Evolutionary conservation across 2,113 vertebrate species (phyloP).

Genomic region (Gallinago media): DNA sequence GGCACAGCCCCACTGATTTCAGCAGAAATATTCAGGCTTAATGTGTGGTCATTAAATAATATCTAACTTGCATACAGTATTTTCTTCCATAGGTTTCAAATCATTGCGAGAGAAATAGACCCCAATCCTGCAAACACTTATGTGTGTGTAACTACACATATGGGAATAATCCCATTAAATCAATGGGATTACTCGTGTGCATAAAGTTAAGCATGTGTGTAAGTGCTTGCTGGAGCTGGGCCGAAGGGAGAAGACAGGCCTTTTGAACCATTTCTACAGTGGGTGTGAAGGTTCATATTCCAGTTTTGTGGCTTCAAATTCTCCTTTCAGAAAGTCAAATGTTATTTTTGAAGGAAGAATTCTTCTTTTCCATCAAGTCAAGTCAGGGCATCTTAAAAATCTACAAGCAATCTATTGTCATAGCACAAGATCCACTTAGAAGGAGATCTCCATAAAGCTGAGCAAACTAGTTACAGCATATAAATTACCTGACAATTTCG

Average conservation of each 20-base stretch:
- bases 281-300: neutral
- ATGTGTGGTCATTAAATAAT: neutral
- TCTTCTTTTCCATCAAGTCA: neutral
- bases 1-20: neutral
- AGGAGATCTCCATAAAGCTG: neutral
- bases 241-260: neutral
- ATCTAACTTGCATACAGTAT: neutral
- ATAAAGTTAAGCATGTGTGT: conserved; percentile 63
- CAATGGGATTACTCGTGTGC: conserved; percentile 57
- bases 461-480: neutral
- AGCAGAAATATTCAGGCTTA: neutral
- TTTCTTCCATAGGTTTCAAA: conserved; percentile 12
- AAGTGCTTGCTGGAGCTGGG: conserved; percentile 53
- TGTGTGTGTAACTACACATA: conserved; percentile 31
- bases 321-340: neutral
- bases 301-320: neutral
- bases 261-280: neutral
- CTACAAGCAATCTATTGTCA: neutral
- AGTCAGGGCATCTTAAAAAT: neutral
- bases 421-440: neutral
- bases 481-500: neutral
- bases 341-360: neutral
- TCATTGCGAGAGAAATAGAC: neutral
- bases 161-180: conserved; percentile 67
- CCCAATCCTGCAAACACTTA: conserved; percentile 47